Evolutionary conservation across 2,888 invertebrate species (phyloP).

Genomic region (Ceriagrion tenellum): DNA sequence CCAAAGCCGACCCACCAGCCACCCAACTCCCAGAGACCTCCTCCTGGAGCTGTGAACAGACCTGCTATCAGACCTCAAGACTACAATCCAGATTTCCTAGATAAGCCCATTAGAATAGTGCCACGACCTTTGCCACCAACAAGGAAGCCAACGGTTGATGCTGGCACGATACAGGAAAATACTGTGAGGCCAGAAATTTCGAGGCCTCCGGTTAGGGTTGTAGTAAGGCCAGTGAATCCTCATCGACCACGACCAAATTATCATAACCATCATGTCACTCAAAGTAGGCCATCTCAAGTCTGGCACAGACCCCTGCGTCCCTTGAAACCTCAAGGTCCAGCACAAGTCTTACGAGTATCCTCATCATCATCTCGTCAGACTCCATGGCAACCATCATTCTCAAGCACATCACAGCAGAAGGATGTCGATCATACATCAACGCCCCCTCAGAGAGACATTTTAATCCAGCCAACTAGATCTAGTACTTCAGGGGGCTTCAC

Average conservation of each 20-base stretch:
- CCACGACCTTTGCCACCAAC: conserved; percentile 69
- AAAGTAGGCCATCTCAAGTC: conserved; percentile 47
- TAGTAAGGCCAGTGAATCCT: conserved; percentile 42
- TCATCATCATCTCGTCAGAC: conserved; percentile 5
- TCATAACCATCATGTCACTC: conserved; percentile 17
- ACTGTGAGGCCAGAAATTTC: conserved; percentile 48
- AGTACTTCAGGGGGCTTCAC: background rate
- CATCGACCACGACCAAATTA: conserved; percentile 41
- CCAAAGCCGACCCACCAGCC: conserved; percentile 71
- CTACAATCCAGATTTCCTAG: conserved; percentile 71
- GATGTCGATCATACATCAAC: background rate
- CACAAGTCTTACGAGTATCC: background rate
- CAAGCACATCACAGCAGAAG: background rate
- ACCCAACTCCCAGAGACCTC: conserved; percentile 70
- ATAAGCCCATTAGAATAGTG: conserved; percentile 72
- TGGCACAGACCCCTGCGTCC: conserved; percentile 46
- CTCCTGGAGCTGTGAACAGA: conserved; percentile 63
- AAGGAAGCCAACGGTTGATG: conserved; percentile 43
- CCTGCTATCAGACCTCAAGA: conserved; percentile 70
- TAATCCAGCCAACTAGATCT: conserved; percentile 7
- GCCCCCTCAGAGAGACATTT: background rate
- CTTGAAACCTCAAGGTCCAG: conserved; percentile 40
- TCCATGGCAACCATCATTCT: conserved; percentile 41
- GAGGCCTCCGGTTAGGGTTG: conserved; percentile 56
- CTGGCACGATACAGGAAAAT: background rate